Conservation (phyloP, 2,113 vertebrate genomes). For the Crotalus horridus region DNA sequence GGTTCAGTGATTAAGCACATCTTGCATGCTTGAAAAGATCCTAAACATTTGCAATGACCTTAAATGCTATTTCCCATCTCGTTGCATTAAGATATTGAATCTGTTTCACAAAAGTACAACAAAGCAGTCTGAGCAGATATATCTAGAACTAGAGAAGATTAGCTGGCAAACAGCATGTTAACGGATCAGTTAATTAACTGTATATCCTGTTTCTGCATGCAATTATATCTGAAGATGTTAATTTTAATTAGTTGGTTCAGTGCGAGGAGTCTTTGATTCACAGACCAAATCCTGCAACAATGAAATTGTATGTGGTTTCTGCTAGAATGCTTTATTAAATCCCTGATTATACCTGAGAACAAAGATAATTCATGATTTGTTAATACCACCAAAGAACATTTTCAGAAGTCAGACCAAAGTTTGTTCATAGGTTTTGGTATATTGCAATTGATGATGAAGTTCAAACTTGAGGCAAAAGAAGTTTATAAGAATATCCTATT, state of each 20-base stretch:
- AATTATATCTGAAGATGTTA: not conserved
- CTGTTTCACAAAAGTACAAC: not conserved
- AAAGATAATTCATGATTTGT: not conserved
- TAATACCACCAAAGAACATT: not conserved
- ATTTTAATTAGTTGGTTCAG: not conserved
- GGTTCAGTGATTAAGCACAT: not conserved
- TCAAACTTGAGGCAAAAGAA: not conserved
- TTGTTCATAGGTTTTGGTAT: not conserved
- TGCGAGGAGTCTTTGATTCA: not conserved
- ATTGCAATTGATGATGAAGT: not conserved
- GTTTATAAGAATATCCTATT: not conserved
- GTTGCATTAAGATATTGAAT: not conserved
- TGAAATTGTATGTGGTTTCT: not conserved
- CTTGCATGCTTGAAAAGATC: not conserved
- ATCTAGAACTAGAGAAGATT: not conserved
- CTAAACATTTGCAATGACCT: not conserved
- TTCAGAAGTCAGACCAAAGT: not conserved
- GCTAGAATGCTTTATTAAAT: not conserved
- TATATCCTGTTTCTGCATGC: not conserved
- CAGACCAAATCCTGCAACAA: not conserved
- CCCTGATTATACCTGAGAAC: not conserved
- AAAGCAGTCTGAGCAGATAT: not conserved
- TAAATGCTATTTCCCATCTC: not conserved
- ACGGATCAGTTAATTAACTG: not conserved
- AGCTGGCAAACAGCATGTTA: not conserved